Conservation (phyloP, 2,113 vertebrate species). For the Thalassarche chlororhynchos region DNA sequence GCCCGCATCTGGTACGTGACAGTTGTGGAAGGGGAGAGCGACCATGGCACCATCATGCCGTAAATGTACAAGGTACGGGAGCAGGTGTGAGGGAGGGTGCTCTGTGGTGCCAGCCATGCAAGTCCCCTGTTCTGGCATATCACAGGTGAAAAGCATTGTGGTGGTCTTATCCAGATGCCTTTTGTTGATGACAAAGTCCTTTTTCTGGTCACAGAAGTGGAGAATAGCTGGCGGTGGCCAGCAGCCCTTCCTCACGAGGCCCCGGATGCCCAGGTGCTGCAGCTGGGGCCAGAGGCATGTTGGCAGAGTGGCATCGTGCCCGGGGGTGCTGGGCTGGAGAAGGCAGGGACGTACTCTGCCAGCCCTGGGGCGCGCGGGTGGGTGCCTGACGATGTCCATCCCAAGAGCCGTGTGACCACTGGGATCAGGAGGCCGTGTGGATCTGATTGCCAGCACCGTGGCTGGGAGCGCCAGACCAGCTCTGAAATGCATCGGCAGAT, state of each 20-base stretch:
- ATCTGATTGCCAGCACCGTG: fast-evolving
- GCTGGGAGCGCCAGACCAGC: background rate
- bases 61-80: fast-evolving
- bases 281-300: background rate
- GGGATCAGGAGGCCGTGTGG: background rate
- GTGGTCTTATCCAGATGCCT: background rate
- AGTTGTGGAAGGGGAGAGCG: background rate
- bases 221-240: background rate
- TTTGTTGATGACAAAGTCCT: background rate
- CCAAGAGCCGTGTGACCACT: background rate
- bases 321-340: background rate
- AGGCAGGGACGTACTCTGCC: background rate
- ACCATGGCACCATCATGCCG: fast-evolving
- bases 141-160: background rate
- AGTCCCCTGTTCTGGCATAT: background rate
- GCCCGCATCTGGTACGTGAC: fast-evolving
- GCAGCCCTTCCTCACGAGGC: background rate
- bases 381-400: fast-evolving
- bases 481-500: background rate
- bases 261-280: background rate
- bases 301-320: background rate
- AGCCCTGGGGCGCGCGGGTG: fast-evolving
- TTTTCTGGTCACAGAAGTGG: background rate
- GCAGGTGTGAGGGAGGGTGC: background rate
- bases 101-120: background rate